Evolutionary conservation across 2,113 vertebrate species (phyloP).

Genomic region (Haplochromis vanheusdeni): DNA sequence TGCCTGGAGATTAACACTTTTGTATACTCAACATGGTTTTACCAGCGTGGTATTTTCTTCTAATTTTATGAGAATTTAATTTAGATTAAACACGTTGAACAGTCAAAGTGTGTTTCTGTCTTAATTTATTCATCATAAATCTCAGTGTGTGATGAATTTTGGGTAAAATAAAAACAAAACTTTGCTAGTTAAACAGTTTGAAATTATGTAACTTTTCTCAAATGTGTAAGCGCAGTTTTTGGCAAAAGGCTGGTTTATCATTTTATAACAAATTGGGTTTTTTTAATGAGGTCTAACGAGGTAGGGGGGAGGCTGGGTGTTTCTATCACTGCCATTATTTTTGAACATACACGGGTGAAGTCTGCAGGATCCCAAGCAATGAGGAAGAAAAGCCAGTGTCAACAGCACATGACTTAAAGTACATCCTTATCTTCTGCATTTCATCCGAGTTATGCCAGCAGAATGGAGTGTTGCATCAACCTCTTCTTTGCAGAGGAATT

Average conservation of each 20-base stretch:
- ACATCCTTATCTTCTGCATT: background rate
- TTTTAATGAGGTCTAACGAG: background rate
- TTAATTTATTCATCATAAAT: background rate
- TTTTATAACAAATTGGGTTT: background rate
- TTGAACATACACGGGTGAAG: background rate
- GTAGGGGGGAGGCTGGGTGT: background rate
- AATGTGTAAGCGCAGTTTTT: background rate
- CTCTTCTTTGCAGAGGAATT: background rate
- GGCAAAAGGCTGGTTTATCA: background rate
- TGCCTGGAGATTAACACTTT: background rate
- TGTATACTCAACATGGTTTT: background rate
- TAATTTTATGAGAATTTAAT: background rate
- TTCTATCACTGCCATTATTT: background rate
- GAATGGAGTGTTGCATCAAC: background rate
- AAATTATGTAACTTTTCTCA: background rate
- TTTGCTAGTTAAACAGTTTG: background rate
- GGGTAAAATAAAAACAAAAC: background rate
- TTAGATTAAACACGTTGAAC: background rate
- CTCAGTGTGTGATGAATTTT: background rate
- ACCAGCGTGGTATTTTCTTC: background rate
- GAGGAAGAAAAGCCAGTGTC: background rate
- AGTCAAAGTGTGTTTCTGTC: background rate
- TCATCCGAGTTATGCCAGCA: background rate
- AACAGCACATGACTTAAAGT: background rate
- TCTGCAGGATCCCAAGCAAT: background rate